Evolutionary conservation across 1,140 invertebrate genomes (phyloP), one percentile per base, ranked within the genome.

Genomic region (Diorhabda carinulata): DNA sequence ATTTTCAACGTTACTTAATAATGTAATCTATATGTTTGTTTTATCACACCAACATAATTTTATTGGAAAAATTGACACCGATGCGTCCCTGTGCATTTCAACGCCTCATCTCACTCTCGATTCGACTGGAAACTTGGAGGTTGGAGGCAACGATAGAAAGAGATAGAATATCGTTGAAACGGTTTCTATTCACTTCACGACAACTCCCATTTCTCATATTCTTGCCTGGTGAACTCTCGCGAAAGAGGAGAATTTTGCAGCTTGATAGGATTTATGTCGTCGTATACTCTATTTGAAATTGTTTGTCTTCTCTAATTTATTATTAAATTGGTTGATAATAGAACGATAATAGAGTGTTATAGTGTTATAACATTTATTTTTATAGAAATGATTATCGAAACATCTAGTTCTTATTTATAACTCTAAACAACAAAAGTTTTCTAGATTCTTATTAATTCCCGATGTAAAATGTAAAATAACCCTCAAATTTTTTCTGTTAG

Each of bases 151-250:
- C 47, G 47, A 52, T 8, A 52, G 47, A 52, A 52, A 52, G 47
- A 52, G 47, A 52, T 52, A n/a, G 41, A 66, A 61, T 63, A 40
- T 58, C 43, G 64, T 61, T 57, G 56, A 66, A 73, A 66, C 70
- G 74, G 71, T 75, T 73, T 72, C 74, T 72, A 75, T 73, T 75
- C 74, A 73, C 64, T 70, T 70, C 72, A 75, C 74, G 74, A 70
- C 66, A 45, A 65, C 69, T 61, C 57, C 44, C 61, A 60, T 67
- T 67, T 67, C 66, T 59, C 59, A 40, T 41, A 43, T 63, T 64
- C 65, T 65, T 64, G 47, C 52, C 8, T 52, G n/a, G 47, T 62
- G 64, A 57, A 65, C 64, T 65, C 61, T 43, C 6, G 61, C 64
- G 61, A 58, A 57, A 64, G 58, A 66, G 43, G 40, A 64, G 65